Conservation (phyloP, 2,113 vertebrate genomes). For the Parotia lawesii region DNA sequence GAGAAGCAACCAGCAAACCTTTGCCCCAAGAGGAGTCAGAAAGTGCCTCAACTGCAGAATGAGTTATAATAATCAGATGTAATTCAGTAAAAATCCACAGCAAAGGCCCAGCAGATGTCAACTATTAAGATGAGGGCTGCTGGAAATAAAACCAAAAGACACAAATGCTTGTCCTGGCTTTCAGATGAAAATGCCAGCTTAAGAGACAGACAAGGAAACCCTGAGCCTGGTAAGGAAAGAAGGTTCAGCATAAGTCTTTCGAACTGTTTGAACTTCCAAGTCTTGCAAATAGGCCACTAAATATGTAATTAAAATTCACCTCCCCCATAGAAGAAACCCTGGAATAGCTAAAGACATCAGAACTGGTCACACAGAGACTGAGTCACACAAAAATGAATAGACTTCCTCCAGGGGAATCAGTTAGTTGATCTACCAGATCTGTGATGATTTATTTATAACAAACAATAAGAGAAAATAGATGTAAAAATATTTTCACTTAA, state of each 20-base stretch:
- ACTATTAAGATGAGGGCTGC: not conserved
- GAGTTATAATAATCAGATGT: not conserved
- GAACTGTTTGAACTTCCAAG: not conserved
- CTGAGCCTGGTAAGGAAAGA: not conserved
- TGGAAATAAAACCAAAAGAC: not conserved
- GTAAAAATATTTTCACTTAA: not conserved
- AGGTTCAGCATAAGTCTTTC: not conserved
- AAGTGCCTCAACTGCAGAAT: not conserved
- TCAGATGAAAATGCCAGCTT: not conserved
- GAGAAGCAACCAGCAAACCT: not conserved
- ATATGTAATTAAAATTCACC: not conserved
- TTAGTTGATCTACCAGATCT: not conserved
- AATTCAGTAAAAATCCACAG: not conserved
- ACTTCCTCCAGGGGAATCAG: not conserved
- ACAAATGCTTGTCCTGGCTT: not conserved
- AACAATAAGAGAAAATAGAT: not conserved
- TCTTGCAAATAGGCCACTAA: not conserved
- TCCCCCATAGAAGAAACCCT: not conserved
- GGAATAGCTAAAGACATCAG: not conserved
- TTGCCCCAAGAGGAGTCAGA: not conserved
- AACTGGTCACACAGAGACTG: not conserved
- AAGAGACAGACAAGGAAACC: not conserved
- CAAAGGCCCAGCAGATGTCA: not conserved
- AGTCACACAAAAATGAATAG: not conserved
- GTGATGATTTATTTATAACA: not conserved